These are phyloP conservation scores for Scomberomorus guttatus DNA, from an alignment of 2,797 vertebrate species.

Conservation along the genomic window DNA sequence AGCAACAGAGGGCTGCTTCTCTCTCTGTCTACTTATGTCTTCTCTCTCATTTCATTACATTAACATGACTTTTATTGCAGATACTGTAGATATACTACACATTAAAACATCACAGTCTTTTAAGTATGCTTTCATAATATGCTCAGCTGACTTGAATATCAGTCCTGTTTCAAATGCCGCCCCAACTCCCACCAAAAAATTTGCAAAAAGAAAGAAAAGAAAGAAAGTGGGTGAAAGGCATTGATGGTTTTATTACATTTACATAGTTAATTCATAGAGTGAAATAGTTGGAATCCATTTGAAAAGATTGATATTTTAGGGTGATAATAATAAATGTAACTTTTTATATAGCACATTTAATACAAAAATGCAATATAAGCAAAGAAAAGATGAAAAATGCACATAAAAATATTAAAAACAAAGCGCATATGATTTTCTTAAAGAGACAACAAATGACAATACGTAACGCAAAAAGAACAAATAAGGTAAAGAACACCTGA, in stretches of 20 bases:
- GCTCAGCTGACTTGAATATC: background rate
- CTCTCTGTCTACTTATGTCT: background rate
- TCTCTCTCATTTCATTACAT: background rate
- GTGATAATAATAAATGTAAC: background rate
- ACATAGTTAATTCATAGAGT: background rate
- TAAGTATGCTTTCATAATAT: background rate
- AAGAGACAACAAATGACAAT: too few species aligned
- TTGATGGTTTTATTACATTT: background rate
- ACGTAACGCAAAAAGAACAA: too few species aligned
- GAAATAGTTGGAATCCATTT: background rate
- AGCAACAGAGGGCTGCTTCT: conserved; percentile 30
- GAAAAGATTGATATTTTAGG: background rate
- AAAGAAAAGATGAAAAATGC: too few species aligned
- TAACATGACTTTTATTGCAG: background rate
- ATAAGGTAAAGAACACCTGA: too few species aligned
- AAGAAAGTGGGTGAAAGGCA: background rate
- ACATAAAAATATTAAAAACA: too few species aligned
- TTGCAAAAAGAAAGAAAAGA: too few species aligned
- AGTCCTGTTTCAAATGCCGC: background rate
- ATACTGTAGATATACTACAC: background rate
- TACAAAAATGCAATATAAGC: background rate
- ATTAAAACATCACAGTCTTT: background rate
- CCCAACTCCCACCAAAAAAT: too few species aligned
- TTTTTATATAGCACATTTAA: background rate
- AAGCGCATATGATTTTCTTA: too few species aligned